phyloP scores from a whole-genome alignment of 2,888 invertebrate genomes.

The Nymphalis urticae region DNA sequence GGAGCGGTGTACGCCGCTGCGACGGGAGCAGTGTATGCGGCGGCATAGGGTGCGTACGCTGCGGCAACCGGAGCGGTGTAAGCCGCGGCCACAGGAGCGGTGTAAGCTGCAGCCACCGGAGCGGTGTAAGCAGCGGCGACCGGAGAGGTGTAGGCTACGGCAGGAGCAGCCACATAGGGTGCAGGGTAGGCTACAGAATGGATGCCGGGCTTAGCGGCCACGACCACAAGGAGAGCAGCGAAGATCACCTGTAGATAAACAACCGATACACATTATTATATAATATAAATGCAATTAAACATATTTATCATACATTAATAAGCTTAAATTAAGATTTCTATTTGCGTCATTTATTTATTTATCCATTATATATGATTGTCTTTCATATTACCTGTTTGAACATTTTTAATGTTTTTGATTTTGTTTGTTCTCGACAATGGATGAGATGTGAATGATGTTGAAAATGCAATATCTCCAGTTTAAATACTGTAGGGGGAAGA shows the following conservation, averaged over 20 bases:
- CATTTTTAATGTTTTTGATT: conserved; percentile 58
- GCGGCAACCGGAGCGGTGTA: conserved; percentile 55
- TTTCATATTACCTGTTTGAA: conserved; percentile 68
- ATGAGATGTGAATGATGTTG: conserved; percentile 53
- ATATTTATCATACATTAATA: no score
- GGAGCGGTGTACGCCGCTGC: conserved; percentile 52
- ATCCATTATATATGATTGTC: neutral
- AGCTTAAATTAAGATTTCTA: no score
- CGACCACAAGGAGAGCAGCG: conserved; percentile 62
- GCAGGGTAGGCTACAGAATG: conserved; percentile 56
- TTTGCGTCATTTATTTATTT: no score
- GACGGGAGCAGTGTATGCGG: conserved; percentile 44
- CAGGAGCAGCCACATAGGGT: conserved; percentile 41
- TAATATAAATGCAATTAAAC: neutral
- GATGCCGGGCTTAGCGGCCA: conserved; percentile 71
- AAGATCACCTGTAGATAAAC: conserved; percentile 58
- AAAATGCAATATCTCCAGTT: conserved; percentile 43
- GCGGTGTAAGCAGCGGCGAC: conserved; percentile 53
- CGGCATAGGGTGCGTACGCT: conserved; percentile 62
- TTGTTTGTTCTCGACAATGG: conserved; percentile 44
- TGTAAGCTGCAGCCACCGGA: conserved; percentile 63
- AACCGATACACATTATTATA: neutral
- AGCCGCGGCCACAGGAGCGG: conserved; percentile 60
- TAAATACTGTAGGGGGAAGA: conserved; percentile 63
- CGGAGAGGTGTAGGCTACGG: conserved; percentile 54